Conservation (phyloP, 1,140 invertebrate species). For the Carcinoscorpius rotundicauda region DNA sequence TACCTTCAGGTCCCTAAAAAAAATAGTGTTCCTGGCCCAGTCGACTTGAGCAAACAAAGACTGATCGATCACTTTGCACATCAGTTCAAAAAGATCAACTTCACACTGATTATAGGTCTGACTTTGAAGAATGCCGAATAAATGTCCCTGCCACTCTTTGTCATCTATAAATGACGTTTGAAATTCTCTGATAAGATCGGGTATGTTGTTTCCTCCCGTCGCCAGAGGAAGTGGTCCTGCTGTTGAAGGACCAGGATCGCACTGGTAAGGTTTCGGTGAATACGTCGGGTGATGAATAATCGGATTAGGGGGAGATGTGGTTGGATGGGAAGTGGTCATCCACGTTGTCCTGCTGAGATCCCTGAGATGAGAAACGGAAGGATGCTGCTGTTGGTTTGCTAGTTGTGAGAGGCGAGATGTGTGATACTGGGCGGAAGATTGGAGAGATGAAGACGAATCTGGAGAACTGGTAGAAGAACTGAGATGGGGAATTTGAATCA, state of each 20-base stretch:
- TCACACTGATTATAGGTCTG: constrained; percentile 96
- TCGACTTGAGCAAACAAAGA: constrained; percentile 96
- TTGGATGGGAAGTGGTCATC: too few relatives aligned
- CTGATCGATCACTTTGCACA: constrained; percentile 98
- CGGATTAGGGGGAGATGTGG: too few relatives aligned
- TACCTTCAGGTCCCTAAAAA: constrained; percentile 99
- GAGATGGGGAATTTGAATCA: constrained; percentile 84
- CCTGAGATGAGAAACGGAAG: too few relatives aligned
- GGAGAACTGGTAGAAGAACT: constrained; percentile 52
- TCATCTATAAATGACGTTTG: constrained; percentile 72
- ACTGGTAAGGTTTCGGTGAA: too few relatives aligned
- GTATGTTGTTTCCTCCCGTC: constrained; percentile 30
- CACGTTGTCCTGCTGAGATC: too few relatives aligned
- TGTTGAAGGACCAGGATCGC: too few relatives aligned
- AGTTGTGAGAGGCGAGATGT: too few relatives aligned
- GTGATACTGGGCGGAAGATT: not conserved
- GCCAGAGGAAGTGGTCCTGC: too few relatives aligned
- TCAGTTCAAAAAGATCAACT: constrained; percentile 91
- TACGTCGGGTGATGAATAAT: too few relatives aligned
- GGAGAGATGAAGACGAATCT: constrained; percentile 14
- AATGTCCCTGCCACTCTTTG: constrained; percentile 83
- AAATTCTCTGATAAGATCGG: constrained; percentile 79
- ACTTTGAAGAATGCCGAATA: constrained; percentile 78
- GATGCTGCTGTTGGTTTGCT: too few relatives aligned
- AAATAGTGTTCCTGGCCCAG: constrained; percentile 92